Percentiles rank a stretch among this genome's conserved stretches.
These are phyloP conservation scores for Hydrotaea diabolus DNA, from an alignment of 2,888 invertebrate genomes.

Conservation along the genomic window DNA sequence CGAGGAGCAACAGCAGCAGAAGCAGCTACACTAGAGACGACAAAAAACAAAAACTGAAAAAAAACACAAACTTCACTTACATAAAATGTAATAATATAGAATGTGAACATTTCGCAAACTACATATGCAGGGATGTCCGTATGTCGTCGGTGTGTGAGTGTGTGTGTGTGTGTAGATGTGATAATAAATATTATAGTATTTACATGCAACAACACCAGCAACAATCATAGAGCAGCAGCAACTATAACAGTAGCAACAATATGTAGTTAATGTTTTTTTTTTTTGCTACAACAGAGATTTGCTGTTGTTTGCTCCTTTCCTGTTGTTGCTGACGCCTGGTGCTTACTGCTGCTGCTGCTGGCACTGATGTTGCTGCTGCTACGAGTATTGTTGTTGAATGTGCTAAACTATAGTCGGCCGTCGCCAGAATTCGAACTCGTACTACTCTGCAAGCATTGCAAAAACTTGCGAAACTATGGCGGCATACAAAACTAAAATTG, in stretches of 20 bases:
- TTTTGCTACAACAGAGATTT: constrained; percentile 16
- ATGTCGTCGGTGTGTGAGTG: background rate
- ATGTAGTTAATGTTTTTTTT: constrained; percentile 2
- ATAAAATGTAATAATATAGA: constrained; percentile 20
- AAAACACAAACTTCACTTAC: constrained; percentile 30
- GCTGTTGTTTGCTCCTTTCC: constrained; percentile 9
- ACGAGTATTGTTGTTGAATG: background rate
- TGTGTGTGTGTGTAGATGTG: background rate
- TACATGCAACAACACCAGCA: constrained; percentile 12
- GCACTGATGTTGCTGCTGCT: background rate
- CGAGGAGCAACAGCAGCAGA: constrained; percentile 14
- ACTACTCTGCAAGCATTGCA: constrained; percentile 17
- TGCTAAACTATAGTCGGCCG: background rate
- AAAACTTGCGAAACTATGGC: constrained; percentile 11
- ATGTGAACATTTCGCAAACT: constrained; percentile 8
- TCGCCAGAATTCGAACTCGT: background rate
- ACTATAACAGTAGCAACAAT: background rate
- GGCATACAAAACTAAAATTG: constrained; percentile 34
- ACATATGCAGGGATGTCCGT: background rate
- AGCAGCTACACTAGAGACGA: background rate
- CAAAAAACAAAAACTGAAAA: no score
- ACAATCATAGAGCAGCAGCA: background rate
- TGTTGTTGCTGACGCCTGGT: background rate
- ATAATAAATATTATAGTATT: constrained; percentile 37
- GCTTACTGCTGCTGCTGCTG: no score